Percentiles rank a stretch among this genome's conserved stretches.
Evolutionary conservation across 64 coral and sea anemone species (phyloP).

Genomic region (Trachythela sp.): DNA sequence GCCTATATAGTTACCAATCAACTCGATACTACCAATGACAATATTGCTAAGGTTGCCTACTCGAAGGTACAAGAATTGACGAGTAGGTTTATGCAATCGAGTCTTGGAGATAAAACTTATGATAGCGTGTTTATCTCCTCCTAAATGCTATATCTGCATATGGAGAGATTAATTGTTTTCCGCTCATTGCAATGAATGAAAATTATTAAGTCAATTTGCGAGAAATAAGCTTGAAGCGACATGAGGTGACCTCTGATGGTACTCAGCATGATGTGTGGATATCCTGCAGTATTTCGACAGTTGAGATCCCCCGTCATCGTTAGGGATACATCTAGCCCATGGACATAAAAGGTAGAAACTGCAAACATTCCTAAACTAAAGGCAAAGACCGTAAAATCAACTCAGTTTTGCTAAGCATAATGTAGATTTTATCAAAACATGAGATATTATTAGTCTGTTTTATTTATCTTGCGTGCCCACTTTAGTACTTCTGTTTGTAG

Average conservation of each 20-base stretch:
- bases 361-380: not conserved
- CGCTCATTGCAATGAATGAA: not conserved
- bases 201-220: not conserved
- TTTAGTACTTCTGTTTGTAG: not conserved
- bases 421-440: not conserved
- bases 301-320: not conserved
- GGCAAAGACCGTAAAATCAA: not conserved
- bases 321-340: not conserved
- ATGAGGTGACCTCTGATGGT: not conserved
- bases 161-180: not conserved
- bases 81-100: not conserved
- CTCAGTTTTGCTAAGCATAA: not conserved
- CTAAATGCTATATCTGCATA: not conserved
- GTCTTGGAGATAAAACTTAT: not conserved
- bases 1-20: not conserved
- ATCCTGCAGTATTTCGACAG: not conserved
- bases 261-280: conserved; percentile 6
- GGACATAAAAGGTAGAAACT: not conserved
- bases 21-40: not conserved
- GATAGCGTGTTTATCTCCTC: not conserved
- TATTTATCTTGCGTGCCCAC: not conserved
- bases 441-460: not conserved
- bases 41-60: not conserved
- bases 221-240: not conserved
- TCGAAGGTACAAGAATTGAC: too few species aligned